These are phyloP conservation scores for Tiaroga cobitis DNA, from an alignment of 2,797 vertebrate species.

Conservation along the genomic window DNA sequence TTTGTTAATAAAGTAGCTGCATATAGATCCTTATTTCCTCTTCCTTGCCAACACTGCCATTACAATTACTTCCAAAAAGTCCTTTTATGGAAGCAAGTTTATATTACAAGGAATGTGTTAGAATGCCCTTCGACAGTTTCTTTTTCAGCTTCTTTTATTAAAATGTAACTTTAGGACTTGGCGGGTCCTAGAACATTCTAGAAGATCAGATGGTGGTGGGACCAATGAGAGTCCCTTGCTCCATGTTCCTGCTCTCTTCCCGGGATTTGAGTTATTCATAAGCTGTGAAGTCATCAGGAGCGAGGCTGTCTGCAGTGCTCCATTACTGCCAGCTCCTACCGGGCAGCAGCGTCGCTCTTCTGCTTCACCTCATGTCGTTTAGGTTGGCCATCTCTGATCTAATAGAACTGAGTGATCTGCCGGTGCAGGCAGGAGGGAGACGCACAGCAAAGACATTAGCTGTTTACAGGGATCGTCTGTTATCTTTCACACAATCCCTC, in stretches of 20 bases:
- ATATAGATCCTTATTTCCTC: neutral
- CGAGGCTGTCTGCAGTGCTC: slow-evolving; percentile 42
- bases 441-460: slow-evolving; percentile 38
- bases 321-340: slow-evolving; percentile 48
- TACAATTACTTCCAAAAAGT: neutral
- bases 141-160: neutral
- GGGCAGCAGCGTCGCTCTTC: slow-evolving; percentile 34
- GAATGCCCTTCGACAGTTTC: no score
- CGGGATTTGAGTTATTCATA: slow-evolving; percentile 46
- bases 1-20: neutral
- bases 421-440: slow-evolving; percentile 43
- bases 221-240: slow-evolving; percentile 11
- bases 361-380: slow-evolving; percentile 50
- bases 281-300: slow-evolving; percentile 38
- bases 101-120: neutral
- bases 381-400: slow-evolving; percentile 53
- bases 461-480: slow-evolving; percentile 46
- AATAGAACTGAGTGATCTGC: slow-evolving; percentile 52
- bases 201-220: slow-evolving; percentile 8
- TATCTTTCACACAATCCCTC: slow-evolving; percentile 40
- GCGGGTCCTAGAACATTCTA: neutral
- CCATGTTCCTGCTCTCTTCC: slow-evolving; percentile 10
- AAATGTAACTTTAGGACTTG: neutral
- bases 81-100: neutral
- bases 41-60: neutral